phyloP scores from a whole-genome alignment of 2,113 vertebrate genomes.

The Mungos mungo region DNA sequence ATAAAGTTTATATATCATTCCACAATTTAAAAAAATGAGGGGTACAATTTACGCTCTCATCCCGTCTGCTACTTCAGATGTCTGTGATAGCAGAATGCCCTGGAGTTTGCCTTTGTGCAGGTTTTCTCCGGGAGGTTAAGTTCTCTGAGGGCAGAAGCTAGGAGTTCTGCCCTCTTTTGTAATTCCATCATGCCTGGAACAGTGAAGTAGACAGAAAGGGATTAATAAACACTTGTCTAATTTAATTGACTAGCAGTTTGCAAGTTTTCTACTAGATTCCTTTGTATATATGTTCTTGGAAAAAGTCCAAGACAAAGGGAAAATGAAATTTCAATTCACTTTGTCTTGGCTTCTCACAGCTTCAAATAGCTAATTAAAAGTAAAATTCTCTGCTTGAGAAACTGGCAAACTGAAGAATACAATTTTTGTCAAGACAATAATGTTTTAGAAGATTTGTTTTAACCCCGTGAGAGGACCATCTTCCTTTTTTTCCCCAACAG shows the following conservation, averaged over 20 bases:
- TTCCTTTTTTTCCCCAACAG: not conserved
- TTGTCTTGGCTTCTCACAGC: not conserved
- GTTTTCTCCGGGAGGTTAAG: not conserved
- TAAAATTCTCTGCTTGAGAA: slow-evolving; percentile 26
- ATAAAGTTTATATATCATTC: not conserved
- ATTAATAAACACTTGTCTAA: slow-evolving; percentile 24
- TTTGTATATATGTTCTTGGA: slow-evolving; percentile 40
- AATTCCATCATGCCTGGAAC: not conserved
- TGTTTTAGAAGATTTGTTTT: not conserved
- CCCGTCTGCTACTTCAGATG: not conserved
- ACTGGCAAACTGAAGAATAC: not conserved
- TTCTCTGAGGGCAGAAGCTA: not conserved
- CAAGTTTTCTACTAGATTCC: not conserved
- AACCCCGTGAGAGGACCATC: not conserved
- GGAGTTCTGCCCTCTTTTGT: not conserved
- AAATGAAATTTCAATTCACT: slow-evolving; percentile 41
- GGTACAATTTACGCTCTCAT: not conserved
- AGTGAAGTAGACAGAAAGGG: not conserved
- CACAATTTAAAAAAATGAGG: not conserved
- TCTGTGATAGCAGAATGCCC: not conserved
- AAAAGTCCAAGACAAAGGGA: slow-evolving; percentile 16
- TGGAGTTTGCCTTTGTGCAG: not conserved
- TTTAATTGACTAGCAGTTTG: slow-evolving; percentile 31
- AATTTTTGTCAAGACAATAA: not conserved
- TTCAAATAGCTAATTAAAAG: slow-evolving; percentile 54